phyloP scores from a whole-genome alignment of 2,113 vertebrate genomes.

The Ageneiosus marmoratus region DNA sequence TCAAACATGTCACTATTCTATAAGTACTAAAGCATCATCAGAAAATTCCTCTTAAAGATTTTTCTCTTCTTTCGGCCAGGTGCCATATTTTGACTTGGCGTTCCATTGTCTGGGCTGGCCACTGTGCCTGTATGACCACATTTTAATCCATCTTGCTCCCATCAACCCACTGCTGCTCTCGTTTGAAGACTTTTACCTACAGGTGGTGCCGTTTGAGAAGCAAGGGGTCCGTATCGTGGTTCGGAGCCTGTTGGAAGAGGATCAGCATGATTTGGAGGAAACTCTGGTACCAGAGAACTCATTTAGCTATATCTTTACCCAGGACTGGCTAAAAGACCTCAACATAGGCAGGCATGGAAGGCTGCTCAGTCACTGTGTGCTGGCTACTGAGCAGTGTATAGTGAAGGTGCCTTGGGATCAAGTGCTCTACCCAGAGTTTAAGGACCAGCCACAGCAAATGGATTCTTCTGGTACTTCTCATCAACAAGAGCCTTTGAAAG shows the following conservation, averaged over 20 bases:
- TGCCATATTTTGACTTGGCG: constrained; percentile 76
- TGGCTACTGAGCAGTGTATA: constrained; percentile 77
- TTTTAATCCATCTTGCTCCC: constrained; percentile 82
- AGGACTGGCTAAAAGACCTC: constrained; percentile 78
- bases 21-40: background rate
- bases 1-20: background rate
- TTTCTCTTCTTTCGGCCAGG: constrained; percentile 68
- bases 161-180: constrained; percentile 79
- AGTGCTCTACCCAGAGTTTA: constrained; percentile 81
- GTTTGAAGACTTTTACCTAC: constrained; percentile 87
- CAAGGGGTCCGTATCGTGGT: constrained; percentile 77
- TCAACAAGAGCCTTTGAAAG: constrained; percentile 42
- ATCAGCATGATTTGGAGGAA: constrained; percentile 71
- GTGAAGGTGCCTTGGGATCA: constrained; percentile 79
- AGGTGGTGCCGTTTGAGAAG: constrained; percentile 77
- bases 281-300: constrained; percentile 71
- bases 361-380: constrained; percentile 77
- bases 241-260: constrained; percentile 80
- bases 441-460: constrained; percentile 62
- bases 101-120: constrained; percentile 91
- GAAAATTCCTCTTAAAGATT: background rate
- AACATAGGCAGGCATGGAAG: constrained; percentile 67
- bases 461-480: constrained; percentile 50
- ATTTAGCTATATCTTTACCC: constrained; percentile 79
- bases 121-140: constrained; percentile 79